Conservation (phyloP, 2,888 invertebrate genomes). For the Andrena dorsata region DNA sequence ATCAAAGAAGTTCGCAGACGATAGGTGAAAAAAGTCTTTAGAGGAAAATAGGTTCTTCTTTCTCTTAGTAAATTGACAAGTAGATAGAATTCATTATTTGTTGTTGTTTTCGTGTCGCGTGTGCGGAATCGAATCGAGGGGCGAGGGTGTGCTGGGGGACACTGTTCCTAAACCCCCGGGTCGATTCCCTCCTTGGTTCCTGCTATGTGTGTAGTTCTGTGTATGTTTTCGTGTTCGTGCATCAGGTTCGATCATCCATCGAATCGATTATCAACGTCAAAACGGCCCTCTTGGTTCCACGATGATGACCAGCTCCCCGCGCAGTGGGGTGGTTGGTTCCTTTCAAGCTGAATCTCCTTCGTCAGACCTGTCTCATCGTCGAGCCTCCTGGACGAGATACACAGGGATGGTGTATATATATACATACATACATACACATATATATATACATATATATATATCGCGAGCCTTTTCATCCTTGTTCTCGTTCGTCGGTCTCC, state of each 20-base stretch:
- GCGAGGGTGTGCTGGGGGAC: conserved; percentile 10
- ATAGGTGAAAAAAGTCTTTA: conserved; percentile 82
- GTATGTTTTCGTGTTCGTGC: conserved; percentile 9
- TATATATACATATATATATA: neutral
- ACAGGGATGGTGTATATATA: too few species aligned
- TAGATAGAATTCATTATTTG: conserved; percentile 75
- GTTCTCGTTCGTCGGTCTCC: neutral
- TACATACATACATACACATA: neutral
- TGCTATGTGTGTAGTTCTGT: conserved; percentile 6
- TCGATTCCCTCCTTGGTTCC: conserved; percentile 29
- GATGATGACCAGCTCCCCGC: conserved; percentile 18
- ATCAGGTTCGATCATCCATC: conserved; percentile 12
- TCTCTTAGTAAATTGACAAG: conserved; percentile 81
- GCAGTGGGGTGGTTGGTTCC: neutral
- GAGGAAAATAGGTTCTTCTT: conserved; percentile 80
- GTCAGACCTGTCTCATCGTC: neutral
- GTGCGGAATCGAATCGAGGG: conserved; percentile 33
- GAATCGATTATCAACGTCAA: conserved; percentile 20
- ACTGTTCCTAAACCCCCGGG: neutral
- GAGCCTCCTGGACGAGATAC: conserved; percentile 1
- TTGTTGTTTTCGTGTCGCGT: conserved; percentile 44
- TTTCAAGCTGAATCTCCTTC: conserved; percentile 2
- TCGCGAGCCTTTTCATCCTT: conserved; percentile 20
- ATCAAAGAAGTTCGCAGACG: conserved; percentile 57
- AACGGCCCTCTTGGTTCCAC: conserved; percentile 20